A percentile compares a stretch with the other conserved stretches of the same genome.
Conservation (phyloP, 1,140 invertebrate genomes). For the Parasteatoda tepidariorum region DNA sequence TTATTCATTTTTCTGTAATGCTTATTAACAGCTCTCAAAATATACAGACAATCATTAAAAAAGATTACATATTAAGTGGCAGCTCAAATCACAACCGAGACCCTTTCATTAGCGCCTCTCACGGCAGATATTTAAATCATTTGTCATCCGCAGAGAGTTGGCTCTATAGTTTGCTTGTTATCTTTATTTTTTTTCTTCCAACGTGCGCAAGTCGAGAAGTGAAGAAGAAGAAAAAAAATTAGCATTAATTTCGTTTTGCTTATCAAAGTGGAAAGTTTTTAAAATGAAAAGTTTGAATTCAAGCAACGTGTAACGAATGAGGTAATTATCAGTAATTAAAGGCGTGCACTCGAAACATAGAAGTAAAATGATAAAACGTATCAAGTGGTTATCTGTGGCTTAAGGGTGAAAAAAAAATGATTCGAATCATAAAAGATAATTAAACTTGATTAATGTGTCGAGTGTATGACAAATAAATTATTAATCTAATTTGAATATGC, state of each 20-base stretch:
- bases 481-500: too few species aligned
- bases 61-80: conserved; percentile 50
- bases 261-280: background rate
- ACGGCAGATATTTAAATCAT: conserved; percentile 38
- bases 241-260: background rate
- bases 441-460: too few species aligned
- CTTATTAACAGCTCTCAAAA: conserved; percentile 45
- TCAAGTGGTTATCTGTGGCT: too few species aligned
- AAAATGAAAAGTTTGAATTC: background rate
- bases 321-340: background rate
- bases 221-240: background rate
- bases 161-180: conserved; percentile 21
- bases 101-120: conserved; percentile 37
- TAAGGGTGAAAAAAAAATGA: too few species aligned
- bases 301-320: background rate
- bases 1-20: conserved; percentile 16
- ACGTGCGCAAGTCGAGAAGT: background rate
- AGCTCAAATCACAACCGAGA: conserved; percentile 11
- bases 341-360: too few species aligned
- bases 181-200: conserved; percentile 15
- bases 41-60: conserved; percentile 49
- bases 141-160: conserved; percentile 40
- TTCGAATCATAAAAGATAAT: too few species aligned
- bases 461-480: too few species aligned
- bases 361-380: too few species aligned